Base-by-base conservation (phyloP, 2,113 vertebrate genomes). In the Sapayoa aenigma region DNA sequence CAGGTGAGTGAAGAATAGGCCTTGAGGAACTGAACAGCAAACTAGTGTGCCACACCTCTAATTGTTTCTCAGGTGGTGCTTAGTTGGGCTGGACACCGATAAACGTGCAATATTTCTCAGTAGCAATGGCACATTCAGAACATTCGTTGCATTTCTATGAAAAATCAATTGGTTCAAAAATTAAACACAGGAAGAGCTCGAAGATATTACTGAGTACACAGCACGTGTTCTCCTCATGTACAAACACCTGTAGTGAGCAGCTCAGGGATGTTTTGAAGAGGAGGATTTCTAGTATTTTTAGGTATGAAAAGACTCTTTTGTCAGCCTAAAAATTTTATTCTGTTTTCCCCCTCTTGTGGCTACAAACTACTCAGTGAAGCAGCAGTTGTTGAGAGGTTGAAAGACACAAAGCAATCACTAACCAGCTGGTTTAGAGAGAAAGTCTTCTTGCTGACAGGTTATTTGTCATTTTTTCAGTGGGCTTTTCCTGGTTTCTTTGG, bases 301-400 rank as follows among this genome's bases (percentile, higher is more conserved):
- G 4, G 6, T 56, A 31, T 27, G 28, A 83, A 76, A 19, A 46
- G 18, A 41, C 21, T 77, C 27, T 50, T 79, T 42, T 49, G 6
- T 52, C 75, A 76, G 44, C 15, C 35, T 44, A 52, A 5, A 52
- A 31, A 28, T 76, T 71, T 67, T 42, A 22, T 30, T 42, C 3
- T 18, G 84, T 66, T 15, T 7, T 14, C 18, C 3, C 5, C 1
- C 19, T 25, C 30, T 42, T 3, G 2, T 0, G 3, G 23, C 41
- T 84, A 37, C 28, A 73, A 89, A 60, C 42, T 27, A 19, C 56
- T 52, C 9, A 86, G 20, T 44, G 80, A 39, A 66, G 46, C 27
- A 71, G 52, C 24, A 89, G 33, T 21, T 50, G 33, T 35, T 71
- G 31, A n/a, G 55, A 82, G 12, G 20, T 46, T 46, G 30, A 65